Percentiles rank a stretch among this genome's conserved stretches.
Conservation (phyloP, 1,140 invertebrate genomes). For the Conopomorpha cramerella region DNA sequence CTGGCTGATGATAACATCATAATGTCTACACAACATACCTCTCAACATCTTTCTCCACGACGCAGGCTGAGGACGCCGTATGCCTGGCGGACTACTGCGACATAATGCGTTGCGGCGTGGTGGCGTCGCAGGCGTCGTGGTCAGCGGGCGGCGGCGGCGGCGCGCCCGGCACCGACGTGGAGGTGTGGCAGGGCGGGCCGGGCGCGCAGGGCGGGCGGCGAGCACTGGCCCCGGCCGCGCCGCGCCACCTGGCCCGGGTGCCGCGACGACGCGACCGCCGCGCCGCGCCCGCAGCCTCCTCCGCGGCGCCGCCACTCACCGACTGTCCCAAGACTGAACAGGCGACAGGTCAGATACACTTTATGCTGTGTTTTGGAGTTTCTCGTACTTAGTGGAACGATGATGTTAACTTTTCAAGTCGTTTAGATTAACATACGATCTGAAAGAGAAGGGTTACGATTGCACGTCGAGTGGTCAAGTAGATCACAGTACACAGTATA, state of each 20-base stretch:
- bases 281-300: slow-evolving; percentile 5
- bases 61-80: slow-evolving; percentile 84
- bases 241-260: slow-evolving; percentile 36
- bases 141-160: slow-evolving; percentile 62
- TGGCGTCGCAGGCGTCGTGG: slow-evolving; percentile 72
- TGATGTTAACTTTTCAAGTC: too few species aligned
- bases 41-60: background rate
- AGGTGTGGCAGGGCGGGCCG: slow-evolving; percentile 66
- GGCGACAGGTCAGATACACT: background rate
- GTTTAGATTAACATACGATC: too few species aligned
- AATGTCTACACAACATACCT: background rate
- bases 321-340: slow-evolving; percentile 27
- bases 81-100: slow-evolving; percentile 94
- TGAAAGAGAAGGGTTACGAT: too few species aligned
- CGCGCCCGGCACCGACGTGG: slow-evolving; percentile 74
- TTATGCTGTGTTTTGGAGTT: too few species aligned
- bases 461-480: too few species aligned
- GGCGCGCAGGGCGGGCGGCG: slow-evolving; percentile 70
- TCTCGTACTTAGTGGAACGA: too few species aligned
- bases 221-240: slow-evolving; percentile 65
- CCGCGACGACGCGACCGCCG: slow-evolving; percentile 14
- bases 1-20: background rate
- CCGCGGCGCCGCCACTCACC: slow-evolving; percentile 4
- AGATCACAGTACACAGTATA: too few species aligned
- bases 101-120: slow-evolving; percentile 91